phyloP scores from a whole-genome alignment of 2,113 vertebrate genomes.

The Xiphophorus hellerii region DNA sequence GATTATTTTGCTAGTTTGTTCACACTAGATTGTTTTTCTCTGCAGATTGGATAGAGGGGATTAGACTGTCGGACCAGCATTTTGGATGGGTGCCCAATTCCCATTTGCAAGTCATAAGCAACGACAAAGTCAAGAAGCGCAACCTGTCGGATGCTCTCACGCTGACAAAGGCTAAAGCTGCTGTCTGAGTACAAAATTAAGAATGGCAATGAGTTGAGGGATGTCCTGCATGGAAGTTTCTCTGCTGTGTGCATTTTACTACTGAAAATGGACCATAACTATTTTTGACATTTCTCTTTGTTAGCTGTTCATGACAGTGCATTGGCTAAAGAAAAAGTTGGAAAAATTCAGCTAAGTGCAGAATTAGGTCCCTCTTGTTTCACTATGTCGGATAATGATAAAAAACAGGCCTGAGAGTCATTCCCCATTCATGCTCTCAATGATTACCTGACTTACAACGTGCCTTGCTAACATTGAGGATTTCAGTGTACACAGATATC shows the following conservation, averaged over 20 bases:
- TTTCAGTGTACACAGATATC: neutral
- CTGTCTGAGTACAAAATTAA: slow-evolving; percentile 42
- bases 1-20: neutral
- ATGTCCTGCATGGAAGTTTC: neutral
- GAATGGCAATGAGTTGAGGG: neutral
- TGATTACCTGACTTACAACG: slow-evolving; percentile 13
- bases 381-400: slow-evolving; percentile 14
- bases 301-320: slow-evolving; percentile 3
- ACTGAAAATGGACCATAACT: slow-evolving; percentile 30
- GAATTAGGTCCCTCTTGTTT: slow-evolving; percentile 19
- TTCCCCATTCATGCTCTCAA: neutral
- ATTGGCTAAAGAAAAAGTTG: slow-evolving; percentile 22
- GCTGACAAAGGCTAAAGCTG: slow-evolving; percentile 86
- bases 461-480: slow-evolving; percentile 10
- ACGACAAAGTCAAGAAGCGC: slow-evolving; percentile 80
- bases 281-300: slow-evolving; percentile 3
- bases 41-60: slow-evolving; percentile 93
- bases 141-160: slow-evolving; percentile 92
- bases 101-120: slow-evolving; percentile 89
- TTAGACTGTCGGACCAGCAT: slow-evolving; percentile 90
- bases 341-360: slow-evolving; percentile 15
- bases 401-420: slow-evolving; percentile 19
- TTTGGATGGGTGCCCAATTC: slow-evolving; percentile 89
- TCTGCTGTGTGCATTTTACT: neutral
- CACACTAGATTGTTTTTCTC: slow-evolving; percentile 11